Evolutionary conservation across 2,113 vertebrate species (phyloP), one percentile per base, ranked within the genome.

Genomic region (Gopherus evgoodei): DNA sequence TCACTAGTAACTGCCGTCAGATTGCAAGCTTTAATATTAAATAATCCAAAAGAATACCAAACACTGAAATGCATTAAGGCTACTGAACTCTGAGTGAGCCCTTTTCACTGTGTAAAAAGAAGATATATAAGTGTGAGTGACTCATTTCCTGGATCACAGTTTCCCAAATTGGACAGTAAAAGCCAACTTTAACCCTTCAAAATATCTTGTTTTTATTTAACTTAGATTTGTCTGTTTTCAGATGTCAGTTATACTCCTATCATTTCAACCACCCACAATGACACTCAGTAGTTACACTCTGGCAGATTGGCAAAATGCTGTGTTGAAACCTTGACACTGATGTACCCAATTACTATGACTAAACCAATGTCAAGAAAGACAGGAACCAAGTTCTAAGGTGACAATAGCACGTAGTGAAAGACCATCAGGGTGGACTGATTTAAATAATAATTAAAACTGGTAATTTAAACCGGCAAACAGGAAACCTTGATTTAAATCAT

Each of bases 321-420:
- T 50, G 3, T 19, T 65, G 90, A n/a, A 21, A 44, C 24, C 83
- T 52, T 59, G 24, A n/a, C 31, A 57, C 7, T 42, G 83, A 6
- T 69, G n/a, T 2, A 49, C 6, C 21, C 16, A 62, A 65, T 0
- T 2, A 35, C 7, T 6, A 5, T 1, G 14, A 52, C 38, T 57
- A 54, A 89, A 42, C 24, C 8, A 88, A 62, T 10, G 42, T 5
- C 0, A 0, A 4, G 1, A 89, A 6, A 44, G 0, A 14, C n/a
- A 42, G 27, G 19, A 1, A 27, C 53, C 54, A 57, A 86, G 29
- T 2, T 24, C 42, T 2, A 62, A 49, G 69, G 72, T 62, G 89
- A 91, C 69, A 24, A 3, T 4, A 81, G 44, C 24, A 87, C 6
- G 4, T 5, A 50, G 44, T 35, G 92, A 84, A 88, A 52, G 11